phyloP scores from a whole-genome alignment of 2,113 vertebrate genomes.

The Anhinga anhinga region DNA sequence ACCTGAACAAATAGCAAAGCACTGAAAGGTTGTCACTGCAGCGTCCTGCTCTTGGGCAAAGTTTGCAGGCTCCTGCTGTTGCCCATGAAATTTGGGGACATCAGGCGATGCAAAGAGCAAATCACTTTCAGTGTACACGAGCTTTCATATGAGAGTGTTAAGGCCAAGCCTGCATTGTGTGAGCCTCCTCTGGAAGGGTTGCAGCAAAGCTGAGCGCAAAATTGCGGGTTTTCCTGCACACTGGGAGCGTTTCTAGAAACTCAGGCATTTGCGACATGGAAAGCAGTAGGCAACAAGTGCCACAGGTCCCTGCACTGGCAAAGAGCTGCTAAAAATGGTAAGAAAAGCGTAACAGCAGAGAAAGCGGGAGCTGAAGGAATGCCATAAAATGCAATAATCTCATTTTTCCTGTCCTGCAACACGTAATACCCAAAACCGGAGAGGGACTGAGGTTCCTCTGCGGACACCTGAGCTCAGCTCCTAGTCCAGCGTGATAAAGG shows the following conservation, averaged over 20 bases:
- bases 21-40: not conserved
- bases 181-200: not conserved
- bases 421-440: not conserved
- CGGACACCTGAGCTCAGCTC: not conserved
- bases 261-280: rapidly evolving
- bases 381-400: not conserved
- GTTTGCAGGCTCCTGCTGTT: not conserved
- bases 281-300: not conserved
- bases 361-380: not conserved
- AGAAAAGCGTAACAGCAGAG: not conserved
- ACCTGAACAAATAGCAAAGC: not conserved
- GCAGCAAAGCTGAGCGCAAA: not conserved
- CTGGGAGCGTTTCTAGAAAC: not conserved
- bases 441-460: not conserved
- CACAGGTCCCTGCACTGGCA: not conserved
- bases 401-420: not conserved
- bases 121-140: not conserved
- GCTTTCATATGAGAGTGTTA: not conserved
- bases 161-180: not conserved
- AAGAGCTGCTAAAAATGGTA: not conserved
- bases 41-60: not conserved
- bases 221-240: rapidly evolving
- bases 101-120: rapidly evolving
- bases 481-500: not conserved
- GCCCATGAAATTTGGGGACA: not conserved